Base-by-base conservation (phyloP, 2,113 vertebrate genomes). In the Proteles cristata region DNA sequence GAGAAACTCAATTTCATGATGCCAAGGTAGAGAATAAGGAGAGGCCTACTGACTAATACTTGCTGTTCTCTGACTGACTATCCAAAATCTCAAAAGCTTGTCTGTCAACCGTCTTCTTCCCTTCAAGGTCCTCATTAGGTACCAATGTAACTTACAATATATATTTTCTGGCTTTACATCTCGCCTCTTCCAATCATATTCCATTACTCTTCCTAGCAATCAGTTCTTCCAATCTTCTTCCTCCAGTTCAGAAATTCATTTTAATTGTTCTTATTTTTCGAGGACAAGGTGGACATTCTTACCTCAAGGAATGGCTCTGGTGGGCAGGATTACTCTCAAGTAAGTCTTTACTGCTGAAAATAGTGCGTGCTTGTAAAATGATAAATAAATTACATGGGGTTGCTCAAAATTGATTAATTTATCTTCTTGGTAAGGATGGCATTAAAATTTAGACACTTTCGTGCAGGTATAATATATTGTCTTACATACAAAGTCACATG, bases 271-370 rank as follows among this genome's bases (percentile, higher is more conserved):
- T 33, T 63, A 23, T 45, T 79, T 95, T 98, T 97, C 66, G 96
- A 99, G 99, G 99, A 39, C 98, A 99, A 73, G 99, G 99, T 91
- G 99, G 99, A 96, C 98, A 99, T 98, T 99, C 99, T 82, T 99
- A 99, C 65, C 98, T 99, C 94, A 99, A 99, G 94, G 99, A 99
- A 98, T 99, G 99, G 99, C 96, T 99, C 35, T 99, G 99, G 99
- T 99, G 99, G 99, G 98, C 98, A 97, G 99, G 99, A 90, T 94
- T 99, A 15, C 96, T 99, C 5, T 99, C 98, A 92, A 99, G 99
- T 99, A 98, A 99, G 99, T 98, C n/a, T 80, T 53, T 65, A 81
- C 61, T 81, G 65, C 43, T 43, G 8, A 88, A 28, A 95, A 81
- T 31, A 33, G 5, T 43, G 10, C 87, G 66, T 90, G 53, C 68